A percentile compares a stretch with the other conserved stretches of the same genome.
These are phyloP conservation scores for Hassar affinis DNA, from an alignment of 2,113 vertebrate genomes.

Conservation along the genomic window DNA sequence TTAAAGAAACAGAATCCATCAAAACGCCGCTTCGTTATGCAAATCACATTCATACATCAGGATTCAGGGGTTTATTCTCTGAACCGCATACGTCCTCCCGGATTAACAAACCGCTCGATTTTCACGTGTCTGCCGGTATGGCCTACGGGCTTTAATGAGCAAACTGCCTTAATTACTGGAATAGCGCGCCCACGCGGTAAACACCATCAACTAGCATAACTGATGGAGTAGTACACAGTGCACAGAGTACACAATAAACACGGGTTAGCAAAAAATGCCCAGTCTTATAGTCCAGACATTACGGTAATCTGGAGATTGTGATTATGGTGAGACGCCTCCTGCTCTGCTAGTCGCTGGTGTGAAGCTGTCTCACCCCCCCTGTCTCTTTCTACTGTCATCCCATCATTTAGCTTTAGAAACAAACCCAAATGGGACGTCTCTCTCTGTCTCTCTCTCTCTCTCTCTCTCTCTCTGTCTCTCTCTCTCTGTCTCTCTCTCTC, in stretches of 20 bases:
- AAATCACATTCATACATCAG: neutral
- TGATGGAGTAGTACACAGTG: neutral
- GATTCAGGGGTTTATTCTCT: too few species aligned
- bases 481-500: too few species aligned
- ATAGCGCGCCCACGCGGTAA: too few species aligned
- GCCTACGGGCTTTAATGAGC: neutral
- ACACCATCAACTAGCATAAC: neutral
- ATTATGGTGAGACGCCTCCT: neutral
- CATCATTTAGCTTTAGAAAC: neutral
- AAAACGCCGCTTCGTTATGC: neutral
- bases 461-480: too few species aligned
- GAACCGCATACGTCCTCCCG: neutral
- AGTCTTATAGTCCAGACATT: neutral
- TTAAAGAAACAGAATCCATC: neutral
- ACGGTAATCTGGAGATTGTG: neutral
- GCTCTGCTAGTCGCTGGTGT: too few species aligned
- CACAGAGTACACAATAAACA: too few species aligned
- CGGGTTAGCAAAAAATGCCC: too few species aligned
- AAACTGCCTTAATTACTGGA: neutral
- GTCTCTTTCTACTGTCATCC: too few species aligned
- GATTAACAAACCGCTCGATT: too few species aligned
- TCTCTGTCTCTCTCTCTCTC: too few species aligned
- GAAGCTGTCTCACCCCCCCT: too few species aligned
- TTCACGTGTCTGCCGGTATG: too few species aligned
- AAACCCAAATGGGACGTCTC: neutral